A percentile compares a stretch with the other conserved stretches of the same genome.
Evolutionary conservation across 2,888 invertebrate genomes (phyloP).

Genomic region (Cryptosula pallasiana): DNA sequence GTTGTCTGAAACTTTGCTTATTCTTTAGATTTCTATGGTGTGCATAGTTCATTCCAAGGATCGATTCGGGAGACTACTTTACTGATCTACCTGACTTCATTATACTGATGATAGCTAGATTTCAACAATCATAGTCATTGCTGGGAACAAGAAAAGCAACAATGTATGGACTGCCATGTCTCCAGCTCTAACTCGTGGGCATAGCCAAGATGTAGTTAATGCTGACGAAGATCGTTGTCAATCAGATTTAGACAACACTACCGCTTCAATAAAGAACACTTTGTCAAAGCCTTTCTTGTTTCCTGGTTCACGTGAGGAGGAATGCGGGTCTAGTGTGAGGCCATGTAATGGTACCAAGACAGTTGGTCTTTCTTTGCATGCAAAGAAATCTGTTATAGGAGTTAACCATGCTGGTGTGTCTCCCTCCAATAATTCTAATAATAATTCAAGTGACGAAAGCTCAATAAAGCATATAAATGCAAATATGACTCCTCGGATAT

Average conservation of each 20-base stretch:
- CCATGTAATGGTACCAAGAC: neutral
- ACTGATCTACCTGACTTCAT: no score
- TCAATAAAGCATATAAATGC: neutral
- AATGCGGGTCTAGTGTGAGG: neutral
- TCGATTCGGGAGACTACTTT: no score
- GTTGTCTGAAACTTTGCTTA: no score
- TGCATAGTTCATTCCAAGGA: no score
- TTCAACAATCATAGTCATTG: no score
- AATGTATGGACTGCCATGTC: slow-evolving; percentile 6
- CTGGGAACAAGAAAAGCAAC: neutral
- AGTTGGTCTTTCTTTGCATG: neutral
- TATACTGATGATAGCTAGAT: no score
- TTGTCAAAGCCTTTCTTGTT: neutral
- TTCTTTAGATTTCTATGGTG: no score
- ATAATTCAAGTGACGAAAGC: neutral
- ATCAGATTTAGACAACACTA: neutral
- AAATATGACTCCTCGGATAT: slow-evolving; percentile 14
- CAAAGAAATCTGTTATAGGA: neutral
- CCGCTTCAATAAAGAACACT: neutral
- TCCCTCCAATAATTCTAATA: neutral
- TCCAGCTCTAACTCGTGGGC: neutral
- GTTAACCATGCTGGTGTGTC: neutral
- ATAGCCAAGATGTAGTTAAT: slow-evolving; percentile 1
- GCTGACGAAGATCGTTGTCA: neutral
- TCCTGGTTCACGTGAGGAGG: neutral